Conservation (phyloP, 2,797 vertebrate genomes). For the Chloroceryle inda region DNA sequence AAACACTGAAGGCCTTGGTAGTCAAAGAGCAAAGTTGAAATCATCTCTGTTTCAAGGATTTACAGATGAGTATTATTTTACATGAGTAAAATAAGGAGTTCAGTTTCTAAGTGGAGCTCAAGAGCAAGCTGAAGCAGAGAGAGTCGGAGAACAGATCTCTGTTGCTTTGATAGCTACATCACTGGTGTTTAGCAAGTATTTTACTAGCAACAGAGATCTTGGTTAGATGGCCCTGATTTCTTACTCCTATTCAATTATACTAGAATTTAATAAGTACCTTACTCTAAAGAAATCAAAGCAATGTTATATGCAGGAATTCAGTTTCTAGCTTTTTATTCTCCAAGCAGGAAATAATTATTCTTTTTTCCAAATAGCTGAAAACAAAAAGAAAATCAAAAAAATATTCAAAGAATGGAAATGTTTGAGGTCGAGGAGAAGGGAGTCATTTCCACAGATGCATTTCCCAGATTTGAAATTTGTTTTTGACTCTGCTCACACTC, state of each 20-base stretch:
- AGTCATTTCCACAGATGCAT: not conserved
- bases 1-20: not conserved
- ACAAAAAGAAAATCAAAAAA: not conserved
- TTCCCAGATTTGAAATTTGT: not conserved
- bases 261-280: not conserved
- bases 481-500: not conserved
- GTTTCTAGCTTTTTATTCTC: not conserved
- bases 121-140: not conserved
- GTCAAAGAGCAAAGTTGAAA: not conserved
- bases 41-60: not conserved
- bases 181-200: not conserved
- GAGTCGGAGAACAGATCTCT: not conserved
- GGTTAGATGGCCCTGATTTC: not conserved
- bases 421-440: not conserved
- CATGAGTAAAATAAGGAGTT: not conserved
- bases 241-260: not conserved
- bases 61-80: not conserved
- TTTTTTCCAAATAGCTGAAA: not conserved
- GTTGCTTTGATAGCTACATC: not conserved
- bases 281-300: not conserved
- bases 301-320: not conserved
- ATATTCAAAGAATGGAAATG: not conserved
- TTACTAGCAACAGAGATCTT: not conserved
- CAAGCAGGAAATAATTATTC: fast-evolving
- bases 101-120: not conserved